phyloP scores from a whole-genome alignment of 2,797 vertebrate species.

The Ptychobarbus kaznakovi region DNA sequence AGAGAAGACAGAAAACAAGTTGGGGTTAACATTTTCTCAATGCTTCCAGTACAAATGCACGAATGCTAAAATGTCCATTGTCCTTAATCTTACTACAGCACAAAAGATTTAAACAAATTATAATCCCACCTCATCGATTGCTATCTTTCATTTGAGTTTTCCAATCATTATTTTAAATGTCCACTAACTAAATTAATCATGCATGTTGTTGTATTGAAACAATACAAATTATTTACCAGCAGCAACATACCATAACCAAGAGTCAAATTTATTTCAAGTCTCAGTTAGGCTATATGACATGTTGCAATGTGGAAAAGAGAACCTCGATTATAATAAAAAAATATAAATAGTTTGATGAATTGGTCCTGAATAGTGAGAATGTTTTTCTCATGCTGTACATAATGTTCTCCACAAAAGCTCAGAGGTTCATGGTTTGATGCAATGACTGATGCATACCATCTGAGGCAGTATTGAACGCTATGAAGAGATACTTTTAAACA shows the following conservation, averaged over 20 bases:
- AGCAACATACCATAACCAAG: not conserved
- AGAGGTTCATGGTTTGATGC: not conserved
- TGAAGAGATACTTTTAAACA: not conserved
- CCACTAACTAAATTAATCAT: constrained; percentile 8
- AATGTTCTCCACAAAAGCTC: constrained; percentile 8
- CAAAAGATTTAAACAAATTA: not conserved
- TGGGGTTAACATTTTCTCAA: not conserved
- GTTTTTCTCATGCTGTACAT: constrained; percentile 14
- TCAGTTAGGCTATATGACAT: not conserved
- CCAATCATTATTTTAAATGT: not conserved
- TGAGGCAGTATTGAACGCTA: not conserved
- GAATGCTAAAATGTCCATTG: not conserved
- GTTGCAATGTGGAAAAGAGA: not conserved
- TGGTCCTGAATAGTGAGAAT: not conserved
- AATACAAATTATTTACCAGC: not conserved
- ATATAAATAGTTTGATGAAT: not conserved
- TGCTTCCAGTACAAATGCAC: not conserved
- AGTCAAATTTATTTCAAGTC: not conserved
- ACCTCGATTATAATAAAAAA: too few relatives aligned
- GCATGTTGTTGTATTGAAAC: too few relatives aligned
- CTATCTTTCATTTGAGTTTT: not conserved
- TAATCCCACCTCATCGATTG: constrained; percentile 20
- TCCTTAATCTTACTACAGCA: not conserved
- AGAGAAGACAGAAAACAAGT: not conserved
- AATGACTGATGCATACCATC: constrained; percentile 39